A percentile compares a stretch with the other conserved stretches of the same genome.
phyloP scores from a whole-genome alignment of 2,113 vertebrate genomes.

The Oxyura jamaicensis region DNA sequence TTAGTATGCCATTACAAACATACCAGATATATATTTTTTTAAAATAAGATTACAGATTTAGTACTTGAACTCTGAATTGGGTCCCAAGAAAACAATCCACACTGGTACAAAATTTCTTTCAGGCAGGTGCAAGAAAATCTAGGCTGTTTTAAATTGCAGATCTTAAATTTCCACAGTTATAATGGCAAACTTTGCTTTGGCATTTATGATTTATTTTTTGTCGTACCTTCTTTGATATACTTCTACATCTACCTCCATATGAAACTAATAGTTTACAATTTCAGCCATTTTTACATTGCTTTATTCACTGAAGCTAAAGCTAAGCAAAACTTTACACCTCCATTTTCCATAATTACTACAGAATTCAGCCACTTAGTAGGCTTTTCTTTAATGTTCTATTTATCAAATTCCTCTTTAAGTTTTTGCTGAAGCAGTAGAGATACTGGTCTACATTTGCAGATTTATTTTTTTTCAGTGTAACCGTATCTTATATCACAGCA shows the following conservation, averaged over 20 bases:
- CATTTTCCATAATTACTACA: neutral
- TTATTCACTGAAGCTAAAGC: neutral
- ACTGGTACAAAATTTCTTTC: neutral
- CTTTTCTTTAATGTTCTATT: neutral
- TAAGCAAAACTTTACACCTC: neutral
- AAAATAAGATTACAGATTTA: neutral
- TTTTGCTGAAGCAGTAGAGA: neutral
- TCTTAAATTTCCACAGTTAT: neutral
- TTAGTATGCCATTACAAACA: neutral
- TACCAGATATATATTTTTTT: neutral
- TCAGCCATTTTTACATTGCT: neutral
- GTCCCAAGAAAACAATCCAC: neutral
- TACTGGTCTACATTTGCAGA: neutral
- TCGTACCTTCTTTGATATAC: neutral
- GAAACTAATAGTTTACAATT: neutral
- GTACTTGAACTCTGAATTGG: neutral
- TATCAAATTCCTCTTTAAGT: neutral
- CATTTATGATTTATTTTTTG: neutral
- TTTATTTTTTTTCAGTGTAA: neutral
- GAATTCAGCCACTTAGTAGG: neutral
- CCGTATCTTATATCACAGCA: neutral
- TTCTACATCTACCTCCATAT: neutral
- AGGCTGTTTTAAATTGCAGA: neutral
- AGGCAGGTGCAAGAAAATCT: fast-evolving
- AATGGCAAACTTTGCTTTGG: neutral